Conservation (phyloP, 1,140 invertebrate genomes). For the Neuroterus valhalla region DNA sequence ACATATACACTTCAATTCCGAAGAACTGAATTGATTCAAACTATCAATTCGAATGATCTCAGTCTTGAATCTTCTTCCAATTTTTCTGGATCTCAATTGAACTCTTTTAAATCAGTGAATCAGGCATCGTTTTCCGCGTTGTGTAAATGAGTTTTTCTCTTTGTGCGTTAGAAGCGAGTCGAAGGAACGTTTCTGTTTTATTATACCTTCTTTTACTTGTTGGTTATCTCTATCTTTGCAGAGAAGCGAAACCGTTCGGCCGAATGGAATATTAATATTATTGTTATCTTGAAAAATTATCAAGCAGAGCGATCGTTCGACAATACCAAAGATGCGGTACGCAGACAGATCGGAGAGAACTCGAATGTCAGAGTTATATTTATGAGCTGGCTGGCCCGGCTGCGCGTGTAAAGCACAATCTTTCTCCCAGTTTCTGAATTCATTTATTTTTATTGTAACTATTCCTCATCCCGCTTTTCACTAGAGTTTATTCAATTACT, state of each 20-base stretch:
- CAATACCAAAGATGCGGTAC: conserved; percentile 27
- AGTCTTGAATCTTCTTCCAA: too few species aligned
- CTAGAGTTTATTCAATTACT: conserved; percentile 13
- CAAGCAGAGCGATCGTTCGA: conserved; percentile 12
- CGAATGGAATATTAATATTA: neutral
- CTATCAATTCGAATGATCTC: too few species aligned
- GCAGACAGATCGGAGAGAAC: conserved; percentile 17
- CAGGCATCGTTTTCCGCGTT: neutral
- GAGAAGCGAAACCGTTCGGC: neutral
- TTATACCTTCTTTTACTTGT: conserved; percentile 28
- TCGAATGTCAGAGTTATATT: conserved; percentile 7
- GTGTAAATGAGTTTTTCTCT: neutral
- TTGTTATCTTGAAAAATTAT: neutral
- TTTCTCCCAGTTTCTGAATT: neutral
- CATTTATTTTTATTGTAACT: neutral
- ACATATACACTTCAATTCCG: too few species aligned
- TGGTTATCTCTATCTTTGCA: conserved; percentile 5
- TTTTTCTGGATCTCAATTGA: neutral
- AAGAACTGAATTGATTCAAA: too few species aligned
- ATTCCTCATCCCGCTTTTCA: neutral
- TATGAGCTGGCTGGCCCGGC: conserved; percentile 26
- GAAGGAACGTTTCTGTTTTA: conserved; percentile 19
- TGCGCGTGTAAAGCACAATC: conserved; percentile 8
- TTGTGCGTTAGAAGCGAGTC: conserved; percentile 7
- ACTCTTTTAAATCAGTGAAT: conserved; percentile 1